These are phyloP conservation scores for Neostethus bicornis DNA, from an alignment of 2,797 vertebrate species.

Conservation along the genomic window DNA sequence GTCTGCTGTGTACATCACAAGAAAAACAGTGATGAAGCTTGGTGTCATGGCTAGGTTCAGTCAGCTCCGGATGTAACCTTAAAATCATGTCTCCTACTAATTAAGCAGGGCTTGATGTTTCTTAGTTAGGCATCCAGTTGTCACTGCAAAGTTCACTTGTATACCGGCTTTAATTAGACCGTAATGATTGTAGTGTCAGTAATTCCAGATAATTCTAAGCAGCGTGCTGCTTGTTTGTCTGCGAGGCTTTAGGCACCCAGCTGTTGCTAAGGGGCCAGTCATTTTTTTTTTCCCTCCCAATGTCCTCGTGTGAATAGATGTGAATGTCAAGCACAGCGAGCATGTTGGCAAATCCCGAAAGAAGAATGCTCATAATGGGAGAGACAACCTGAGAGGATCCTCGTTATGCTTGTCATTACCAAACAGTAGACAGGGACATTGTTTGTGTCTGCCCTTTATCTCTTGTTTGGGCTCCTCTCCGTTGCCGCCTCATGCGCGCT, in stretches of 20 bases:
- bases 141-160: slow-evolving; percentile 61
- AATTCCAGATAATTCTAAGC: slow-evolving; percentile 35
- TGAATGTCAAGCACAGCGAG: slow-evolving; percentile 67
- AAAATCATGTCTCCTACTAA: slow-evolving; percentile 65
- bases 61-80: slow-evolving; percentile 45
- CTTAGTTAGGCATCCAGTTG: slow-evolving; percentile 56
- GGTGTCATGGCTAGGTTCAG: slow-evolving; percentile 45
- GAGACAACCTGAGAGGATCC: slow-evolving; percentile 66
- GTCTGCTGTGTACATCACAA: slow-evolving; percentile 15
- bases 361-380: slow-evolving; percentile 73
- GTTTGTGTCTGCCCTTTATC: slow-evolving; percentile 66
- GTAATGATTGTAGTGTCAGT: slow-evolving; percentile 48
- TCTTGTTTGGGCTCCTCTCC: slow-evolving; percentile 40
- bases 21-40: slow-evolving; percentile 25
- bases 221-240: slow-evolving; percentile 50
- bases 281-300: slow-evolving; percentile 1
- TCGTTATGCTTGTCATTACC: slow-evolving; percentile 71
- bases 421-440: slow-evolving; percentile 53
- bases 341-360: slow-evolving; percentile 60
- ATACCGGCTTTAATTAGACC: slow-evolving; percentile 72
- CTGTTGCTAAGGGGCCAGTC: slow-evolving; percentile 62
- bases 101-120: slow-evolving; percentile 67
- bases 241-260: slow-evolving; percentile 30
- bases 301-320: slow-evolving; percentile 47
- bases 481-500: slow-evolving; percentile 42